These are phyloP conservation scores for Carcharodon carcharias DNA, from an alignment of 2,797 vertebrate species.

Conservation along the genomic window DNA sequence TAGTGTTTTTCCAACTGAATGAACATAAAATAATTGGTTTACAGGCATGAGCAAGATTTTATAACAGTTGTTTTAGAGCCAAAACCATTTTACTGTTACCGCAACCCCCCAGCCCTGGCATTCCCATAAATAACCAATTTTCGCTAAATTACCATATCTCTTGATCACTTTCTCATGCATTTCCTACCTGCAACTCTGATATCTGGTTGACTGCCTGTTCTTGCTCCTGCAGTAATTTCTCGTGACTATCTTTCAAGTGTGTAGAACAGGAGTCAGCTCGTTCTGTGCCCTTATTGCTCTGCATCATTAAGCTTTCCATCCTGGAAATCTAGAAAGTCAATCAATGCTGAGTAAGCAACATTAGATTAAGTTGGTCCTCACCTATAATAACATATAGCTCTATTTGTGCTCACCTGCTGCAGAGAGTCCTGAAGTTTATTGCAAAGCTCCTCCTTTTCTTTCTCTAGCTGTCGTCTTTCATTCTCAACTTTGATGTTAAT, in stretches of 20 bases:
- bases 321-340: constrained; percentile 53
- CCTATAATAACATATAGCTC: neutral
- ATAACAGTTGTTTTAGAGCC: neutral
- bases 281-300: constrained; percentile 44
- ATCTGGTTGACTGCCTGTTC: constrained; percentile 47
- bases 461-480: constrained; percentile 64
- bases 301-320: constrained; percentile 53
- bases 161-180: neutral
- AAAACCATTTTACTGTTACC: neutral
- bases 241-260: constrained; percentile 45
- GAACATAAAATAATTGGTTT: neutral
- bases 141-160: neutral
- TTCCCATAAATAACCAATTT: neutral
- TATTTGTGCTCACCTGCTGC: constrained; percentile 64
- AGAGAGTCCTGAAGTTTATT: constrained; percentile 69
- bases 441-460: constrained; percentile 66
- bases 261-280: neutral
- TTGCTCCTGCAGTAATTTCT: constrained; percentile 56
- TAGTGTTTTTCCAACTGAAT: neutral
- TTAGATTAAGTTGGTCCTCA: neutral
- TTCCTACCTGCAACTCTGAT: constrained; percentile 45
- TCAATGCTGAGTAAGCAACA: neutral
- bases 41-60: neutral
- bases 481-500: constrained; percentile 65
- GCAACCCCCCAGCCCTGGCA: neutral